Conservation (phyloP, 1,140 invertebrate species). For the Spodoptera frugiperda region DNA sequence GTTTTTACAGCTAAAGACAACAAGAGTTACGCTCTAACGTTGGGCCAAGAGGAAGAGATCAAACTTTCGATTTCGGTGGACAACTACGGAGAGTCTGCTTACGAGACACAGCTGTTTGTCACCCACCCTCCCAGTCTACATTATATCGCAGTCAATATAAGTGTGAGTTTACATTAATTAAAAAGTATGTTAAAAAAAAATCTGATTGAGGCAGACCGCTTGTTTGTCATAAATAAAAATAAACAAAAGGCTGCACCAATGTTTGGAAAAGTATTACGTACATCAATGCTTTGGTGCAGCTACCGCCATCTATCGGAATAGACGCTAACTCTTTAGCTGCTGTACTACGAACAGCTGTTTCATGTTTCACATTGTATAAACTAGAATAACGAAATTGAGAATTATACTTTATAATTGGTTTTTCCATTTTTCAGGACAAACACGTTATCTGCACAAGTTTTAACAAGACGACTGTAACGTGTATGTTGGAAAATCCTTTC, state of each 20-base stretch:
- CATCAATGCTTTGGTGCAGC: neutral
- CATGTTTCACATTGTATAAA: too few species aligned
- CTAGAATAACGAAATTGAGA: neutral
- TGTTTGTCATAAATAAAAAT: too few species aligned
- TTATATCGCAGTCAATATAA: constrained; percentile 90
- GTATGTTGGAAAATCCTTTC: constrained; percentile 96
- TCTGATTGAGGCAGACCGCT: too few species aligned
- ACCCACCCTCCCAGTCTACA: constrained; percentile 92
- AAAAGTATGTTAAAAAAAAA: too few species aligned
- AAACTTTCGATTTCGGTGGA: constrained; percentile 91
- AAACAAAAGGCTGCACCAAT: too few species aligned
- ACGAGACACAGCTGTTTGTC: constrained; percentile 95
- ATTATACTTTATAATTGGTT: neutral
- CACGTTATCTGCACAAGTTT: constrained; percentile 90
- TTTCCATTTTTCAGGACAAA: constrained; percentile 79
- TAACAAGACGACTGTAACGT: constrained; percentile 92
- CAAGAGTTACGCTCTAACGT: constrained; percentile 86
- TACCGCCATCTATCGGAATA: constrained; percentile 3
- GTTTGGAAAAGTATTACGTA: too few species aligned
- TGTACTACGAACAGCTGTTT: neutral
- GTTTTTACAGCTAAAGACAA: constrained; percentile 75
- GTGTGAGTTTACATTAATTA: constrained; percentile 62
- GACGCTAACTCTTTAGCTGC: neutral
- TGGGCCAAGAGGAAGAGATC: constrained; percentile 93
- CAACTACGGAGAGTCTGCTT: constrained; percentile 95